These are phyloP conservation scores for Cercopithecus diana DNA, from an alignment of 2,797 vertebrate species.

Conservation along the genomic window DNA sequence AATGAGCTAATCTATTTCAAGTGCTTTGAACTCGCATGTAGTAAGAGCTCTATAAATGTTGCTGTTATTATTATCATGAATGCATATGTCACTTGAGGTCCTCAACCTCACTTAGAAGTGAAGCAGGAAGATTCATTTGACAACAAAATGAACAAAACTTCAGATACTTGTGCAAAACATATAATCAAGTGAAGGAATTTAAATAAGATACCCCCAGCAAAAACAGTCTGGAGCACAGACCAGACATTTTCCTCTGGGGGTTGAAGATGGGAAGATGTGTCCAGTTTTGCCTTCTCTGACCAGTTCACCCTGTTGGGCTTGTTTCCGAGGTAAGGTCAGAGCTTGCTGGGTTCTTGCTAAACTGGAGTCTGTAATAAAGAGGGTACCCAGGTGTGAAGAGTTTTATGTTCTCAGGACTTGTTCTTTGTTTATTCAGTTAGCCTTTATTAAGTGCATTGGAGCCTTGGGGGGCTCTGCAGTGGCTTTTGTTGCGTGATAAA, in stretches of 20 bases:
- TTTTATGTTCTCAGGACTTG: conserved; percentile 57
- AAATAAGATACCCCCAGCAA: neutral
- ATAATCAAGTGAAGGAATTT: neutral
- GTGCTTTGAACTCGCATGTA: neutral
- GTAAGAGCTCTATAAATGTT: neutral
- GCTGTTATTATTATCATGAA: neutral
- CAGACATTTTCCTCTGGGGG: neutral
- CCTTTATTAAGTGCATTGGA: conserved; percentile 32
- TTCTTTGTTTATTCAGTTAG: conserved; percentile 60
- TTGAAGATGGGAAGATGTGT: neutral
- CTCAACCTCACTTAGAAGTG: neutral
- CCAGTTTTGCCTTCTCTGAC: conserved; percentile 33
- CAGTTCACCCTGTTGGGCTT: conserved; percentile 45
- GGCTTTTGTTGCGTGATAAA: conserved; percentile 38
- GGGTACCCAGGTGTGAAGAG: conserved; percentile 48
- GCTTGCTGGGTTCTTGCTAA: conserved; percentile 39
- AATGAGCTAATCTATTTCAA: neutral
- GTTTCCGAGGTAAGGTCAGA: conserved; percentile 42
- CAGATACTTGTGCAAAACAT: neutral
- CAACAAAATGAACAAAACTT: neutral
- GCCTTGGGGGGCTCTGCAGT: neutral
- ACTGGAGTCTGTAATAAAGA: conserved; percentile 60
- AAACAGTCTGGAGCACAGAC: neutral
- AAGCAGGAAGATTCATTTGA: neutral
- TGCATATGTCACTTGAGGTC: neutral